Conservation (phyloP, 2,797 vertebrate genomes). For the Siniperca undulata region DNA sequence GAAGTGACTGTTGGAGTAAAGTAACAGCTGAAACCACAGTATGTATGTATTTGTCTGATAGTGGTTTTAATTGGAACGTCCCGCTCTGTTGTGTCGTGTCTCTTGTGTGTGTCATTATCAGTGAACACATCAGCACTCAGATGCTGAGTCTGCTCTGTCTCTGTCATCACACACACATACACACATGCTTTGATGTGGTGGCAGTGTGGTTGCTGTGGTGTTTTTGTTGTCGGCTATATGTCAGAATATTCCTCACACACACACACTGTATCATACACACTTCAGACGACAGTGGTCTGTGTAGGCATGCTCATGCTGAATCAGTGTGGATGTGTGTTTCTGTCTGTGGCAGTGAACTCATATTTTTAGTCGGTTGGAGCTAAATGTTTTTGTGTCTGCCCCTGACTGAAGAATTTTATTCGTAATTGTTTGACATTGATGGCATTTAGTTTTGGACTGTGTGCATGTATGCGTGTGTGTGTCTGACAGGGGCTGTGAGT, state of each 20-base stretch:
- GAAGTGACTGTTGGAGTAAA: neutral
- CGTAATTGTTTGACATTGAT: constrained; percentile 43
- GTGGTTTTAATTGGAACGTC: neutral
- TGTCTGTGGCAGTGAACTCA: neutral
- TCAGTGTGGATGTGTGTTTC: neutral
- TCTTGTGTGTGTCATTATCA: neutral
- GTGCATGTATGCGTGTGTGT: constrained; percentile 18
- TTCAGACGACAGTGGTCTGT: constrained; percentile 7
- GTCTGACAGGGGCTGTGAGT: constrained; percentile 18
- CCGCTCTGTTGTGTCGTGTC: neutral
- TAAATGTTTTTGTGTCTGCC: constrained; percentile 11
- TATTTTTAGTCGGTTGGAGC: constrained; percentile 2
- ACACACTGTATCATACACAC: constrained; percentile 8
- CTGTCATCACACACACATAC: constrained; percentile 14
- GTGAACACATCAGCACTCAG: constrained; percentile 15
- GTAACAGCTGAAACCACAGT: neutral
- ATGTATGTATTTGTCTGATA: neutral
- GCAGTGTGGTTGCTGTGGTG: constrained; percentile 46
- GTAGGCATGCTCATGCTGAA: neutral
- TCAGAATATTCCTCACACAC: constrained; percentile 6
- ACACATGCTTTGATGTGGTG: constrained; percentile 50
- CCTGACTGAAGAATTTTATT: constrained; percentile 5
- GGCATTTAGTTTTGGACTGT: constrained; percentile 29
- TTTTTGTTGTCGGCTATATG: constrained; percentile 31
- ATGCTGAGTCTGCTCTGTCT: constrained; percentile 5